phyloP scores from a whole-genome alignment of 2,888 invertebrate species.

The Apamea monoglypha region DNA sequence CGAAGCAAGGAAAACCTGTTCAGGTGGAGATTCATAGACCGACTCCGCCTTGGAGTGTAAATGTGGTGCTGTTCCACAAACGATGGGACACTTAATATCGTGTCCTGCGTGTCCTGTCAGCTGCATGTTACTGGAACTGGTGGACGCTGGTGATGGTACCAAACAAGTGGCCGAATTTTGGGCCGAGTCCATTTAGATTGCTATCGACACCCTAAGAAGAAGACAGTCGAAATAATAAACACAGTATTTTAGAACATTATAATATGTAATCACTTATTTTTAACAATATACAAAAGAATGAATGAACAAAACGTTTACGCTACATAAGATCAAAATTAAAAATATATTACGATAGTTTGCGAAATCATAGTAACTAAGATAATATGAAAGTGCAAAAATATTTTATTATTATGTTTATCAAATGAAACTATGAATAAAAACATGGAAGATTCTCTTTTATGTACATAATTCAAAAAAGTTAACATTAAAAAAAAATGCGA shows the following conservation, averaged over 20 bases:
- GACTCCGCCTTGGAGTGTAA: too few species aligned
- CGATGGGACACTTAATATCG: too few species aligned
- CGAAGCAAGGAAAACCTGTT: too few species aligned
- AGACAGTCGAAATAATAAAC: conserved; percentile 56
- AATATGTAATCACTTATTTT: conserved; percentile 68
- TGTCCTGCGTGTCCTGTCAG: too few species aligned
- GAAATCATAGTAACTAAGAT: conserved; percentile 41
- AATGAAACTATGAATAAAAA: conserved; percentile 34
- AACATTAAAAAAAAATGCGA: conserved; percentile 36
- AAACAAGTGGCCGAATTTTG: too few species aligned
- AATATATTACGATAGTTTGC: conserved; percentile 33
- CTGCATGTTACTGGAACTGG: too few species aligned
- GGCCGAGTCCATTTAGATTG: too few species aligned
- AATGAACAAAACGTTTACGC: conserved; percentile 55
- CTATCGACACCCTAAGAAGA: too few species aligned
- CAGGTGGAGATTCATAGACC: too few species aligned
- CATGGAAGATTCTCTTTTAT: conserved; percentile 47
- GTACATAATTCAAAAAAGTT: conserved; percentile 39
- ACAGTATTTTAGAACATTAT: conserved; percentile 63
- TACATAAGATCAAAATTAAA: conserved; percentile 59
- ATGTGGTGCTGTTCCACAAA: too few species aligned
- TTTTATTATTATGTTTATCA: conserved; percentile 16
- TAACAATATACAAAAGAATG: conserved; percentile 68
- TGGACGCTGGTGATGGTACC: too few species aligned
- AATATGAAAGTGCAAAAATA: conserved; percentile 53